A percentile compares a stretch with the other conserved stretches of the same genome.
Conservation (phyloP, 2,113 vertebrate species). For the Thomomys bottae region DNA sequence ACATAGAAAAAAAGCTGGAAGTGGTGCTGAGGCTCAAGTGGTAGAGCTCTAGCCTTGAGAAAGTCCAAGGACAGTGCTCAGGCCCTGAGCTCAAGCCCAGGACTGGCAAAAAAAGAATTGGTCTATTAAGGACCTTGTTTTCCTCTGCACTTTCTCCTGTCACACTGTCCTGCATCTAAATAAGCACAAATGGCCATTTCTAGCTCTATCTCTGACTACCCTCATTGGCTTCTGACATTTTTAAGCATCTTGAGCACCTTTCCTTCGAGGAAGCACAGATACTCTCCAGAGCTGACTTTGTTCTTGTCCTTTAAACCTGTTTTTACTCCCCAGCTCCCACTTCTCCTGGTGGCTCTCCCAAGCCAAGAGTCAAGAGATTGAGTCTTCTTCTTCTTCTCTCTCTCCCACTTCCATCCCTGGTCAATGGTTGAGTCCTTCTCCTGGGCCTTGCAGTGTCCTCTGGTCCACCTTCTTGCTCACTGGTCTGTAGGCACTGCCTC, state of each 20-base stretch:
- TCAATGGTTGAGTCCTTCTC: background rate
- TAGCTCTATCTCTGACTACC: background rate
- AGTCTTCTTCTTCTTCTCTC: background rate
- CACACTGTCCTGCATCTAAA: background rate
- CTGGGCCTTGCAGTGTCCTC: accelerated
- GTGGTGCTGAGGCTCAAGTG: too few species aligned
- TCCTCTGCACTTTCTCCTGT: background rate
- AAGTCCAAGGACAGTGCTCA: too few species aligned
- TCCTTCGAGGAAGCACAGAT: background rate
- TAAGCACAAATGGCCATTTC: background rate
- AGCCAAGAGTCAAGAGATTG: background rate
- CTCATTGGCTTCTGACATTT: background rate
- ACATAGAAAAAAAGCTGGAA: too few species aligned
- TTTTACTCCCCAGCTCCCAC: background rate
- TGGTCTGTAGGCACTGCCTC: background rate
- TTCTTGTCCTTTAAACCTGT: background rate
- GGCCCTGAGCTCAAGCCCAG: too few species aligned
- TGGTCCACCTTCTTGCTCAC: accelerated
- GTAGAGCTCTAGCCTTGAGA: too few species aligned
- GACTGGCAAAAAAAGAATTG: too few species aligned
- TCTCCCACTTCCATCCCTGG: background rate
- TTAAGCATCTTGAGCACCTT: background rate
- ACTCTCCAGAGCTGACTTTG: background rate
- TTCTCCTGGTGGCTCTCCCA: background rate
- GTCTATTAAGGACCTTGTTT: background rate